These are phyloP conservation scores for Halcyon malimbica DNA, from an alignment of 2,113 vertebrate genomes.

Conservation along the genomic window DNA sequence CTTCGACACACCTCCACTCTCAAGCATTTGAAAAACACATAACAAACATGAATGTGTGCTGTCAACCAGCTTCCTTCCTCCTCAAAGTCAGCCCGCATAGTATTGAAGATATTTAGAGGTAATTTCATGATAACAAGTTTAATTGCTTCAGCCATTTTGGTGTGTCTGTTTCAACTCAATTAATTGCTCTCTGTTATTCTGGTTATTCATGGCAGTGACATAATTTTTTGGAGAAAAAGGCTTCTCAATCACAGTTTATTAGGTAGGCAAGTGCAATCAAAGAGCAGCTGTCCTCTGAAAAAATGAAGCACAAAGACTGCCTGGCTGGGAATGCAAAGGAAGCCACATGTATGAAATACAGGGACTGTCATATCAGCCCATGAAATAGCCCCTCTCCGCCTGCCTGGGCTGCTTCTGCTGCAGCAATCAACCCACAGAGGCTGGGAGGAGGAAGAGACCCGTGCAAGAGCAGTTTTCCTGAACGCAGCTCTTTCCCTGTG, in stretches of 20 bases:
- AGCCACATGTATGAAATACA: background rate
- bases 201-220: background rate
- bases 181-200: background rate
- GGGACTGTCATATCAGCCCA: background rate
- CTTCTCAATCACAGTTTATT: background rate
- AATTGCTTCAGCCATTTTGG: background rate
- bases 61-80: background rate
- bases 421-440: rapidly evolving
- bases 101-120: background rate
- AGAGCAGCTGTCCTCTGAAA: background rate
- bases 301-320: background rate
- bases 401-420: rapidly evolving
- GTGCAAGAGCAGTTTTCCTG: background rate
- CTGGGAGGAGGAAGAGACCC: background rate
- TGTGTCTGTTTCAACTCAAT: background rate
- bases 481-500: rapidly evolving
- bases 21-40: background rate
- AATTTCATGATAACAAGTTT: background rate
- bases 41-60: background rate
- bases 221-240: background rate
- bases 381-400: background rate
- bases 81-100: background rate
- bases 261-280: background rate
- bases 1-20: background rate
- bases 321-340: background rate